phyloP scores from a whole-genome alignment of 2,888 invertebrate genomes.

The Tachina grossa region DNA sequence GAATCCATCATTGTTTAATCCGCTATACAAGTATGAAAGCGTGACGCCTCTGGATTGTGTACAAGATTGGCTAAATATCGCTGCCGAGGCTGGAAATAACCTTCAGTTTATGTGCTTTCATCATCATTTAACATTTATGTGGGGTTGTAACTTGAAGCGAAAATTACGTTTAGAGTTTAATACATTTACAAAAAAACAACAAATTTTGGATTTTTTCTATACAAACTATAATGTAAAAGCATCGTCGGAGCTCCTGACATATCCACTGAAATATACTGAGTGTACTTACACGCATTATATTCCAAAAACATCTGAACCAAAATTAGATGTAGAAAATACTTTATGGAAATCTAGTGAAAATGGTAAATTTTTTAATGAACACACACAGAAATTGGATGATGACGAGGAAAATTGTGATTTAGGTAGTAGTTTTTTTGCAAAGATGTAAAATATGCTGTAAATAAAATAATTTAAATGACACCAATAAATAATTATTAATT shows the following conservation, averaged over 20 bases:
- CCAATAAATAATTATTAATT: too few relatives aligned
- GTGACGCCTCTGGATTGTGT: conserved; percentile 87
- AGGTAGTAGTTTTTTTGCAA: conserved; percentile 74
- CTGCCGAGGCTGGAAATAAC: conserved; percentile 84
- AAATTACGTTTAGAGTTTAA: conserved; percentile 91
- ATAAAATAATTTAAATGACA: conserved; percentile 6
- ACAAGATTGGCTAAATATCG: conserved; percentile 91
- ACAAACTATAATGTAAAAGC: conserved; percentile 84
- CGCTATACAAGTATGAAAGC: conserved; percentile 54
- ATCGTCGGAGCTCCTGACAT: conserved; percentile 14
- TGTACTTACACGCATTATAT: conserved; percentile 75
- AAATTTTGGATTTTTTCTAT: conserved; percentile 88
- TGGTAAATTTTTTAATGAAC: conserved; percentile 79
- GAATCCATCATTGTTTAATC: conserved; percentile 94
- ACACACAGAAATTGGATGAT: conserved; percentile 70
- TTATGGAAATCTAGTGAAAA: conserved; percentile 73
- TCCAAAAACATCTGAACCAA: conserved; percentile 62
- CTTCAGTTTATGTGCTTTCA: conserved; percentile 94
- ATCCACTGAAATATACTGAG: conserved; percentile 72
- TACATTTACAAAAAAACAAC: conserved; percentile 86
- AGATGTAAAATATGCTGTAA: conserved; percentile 63
- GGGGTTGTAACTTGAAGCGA: conserved; percentile 90
- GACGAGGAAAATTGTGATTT: conserved; percentile 73
- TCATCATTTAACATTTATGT: conserved; percentile 98
- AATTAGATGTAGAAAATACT: conserved; percentile 22